Evolutionary conservation across 2,113 vertebrate species (phyloP).

Genomic region (Lepisosteus oculatus): DNA sequence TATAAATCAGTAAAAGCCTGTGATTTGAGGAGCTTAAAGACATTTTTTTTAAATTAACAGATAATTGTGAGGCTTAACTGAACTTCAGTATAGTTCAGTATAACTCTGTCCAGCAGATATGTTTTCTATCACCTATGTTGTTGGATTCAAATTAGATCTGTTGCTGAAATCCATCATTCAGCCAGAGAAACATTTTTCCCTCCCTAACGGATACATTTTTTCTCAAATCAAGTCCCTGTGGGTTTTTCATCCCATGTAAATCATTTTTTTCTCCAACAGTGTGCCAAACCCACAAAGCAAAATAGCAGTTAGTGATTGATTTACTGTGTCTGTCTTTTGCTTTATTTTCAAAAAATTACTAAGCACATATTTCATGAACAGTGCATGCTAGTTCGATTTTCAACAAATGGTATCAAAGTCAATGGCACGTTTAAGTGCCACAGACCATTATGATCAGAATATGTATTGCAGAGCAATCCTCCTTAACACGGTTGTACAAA

Average conservation of each 20-base stretch:
- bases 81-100: not conserved
- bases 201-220: not conserved
- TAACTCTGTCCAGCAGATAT: not conserved
- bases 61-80: not conserved
- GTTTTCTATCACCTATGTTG: not conserved
- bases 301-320: too few species aligned
- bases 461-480: too few species aligned
- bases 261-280: not conserved
- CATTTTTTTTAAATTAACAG: not conserved
- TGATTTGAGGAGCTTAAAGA: too few species aligned
- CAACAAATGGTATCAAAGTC: not conserved
- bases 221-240: not conserved
- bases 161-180: not conserved
- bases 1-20: too few species aligned
- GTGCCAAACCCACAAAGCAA: too few species aligned
- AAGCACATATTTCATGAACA: not conserved
- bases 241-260: not conserved
- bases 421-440: not conserved
- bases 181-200: not conserved
- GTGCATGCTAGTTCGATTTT: not conserved
- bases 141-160: not conserved
- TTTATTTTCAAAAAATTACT: not conserved
- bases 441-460: not conserved
- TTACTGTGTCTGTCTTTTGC: not conserved
- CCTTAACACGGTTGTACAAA: too few species aligned